Conservation (phyloP, 2,113 vertebrate species). For the Ailuropoda melanoleuca region DNA sequence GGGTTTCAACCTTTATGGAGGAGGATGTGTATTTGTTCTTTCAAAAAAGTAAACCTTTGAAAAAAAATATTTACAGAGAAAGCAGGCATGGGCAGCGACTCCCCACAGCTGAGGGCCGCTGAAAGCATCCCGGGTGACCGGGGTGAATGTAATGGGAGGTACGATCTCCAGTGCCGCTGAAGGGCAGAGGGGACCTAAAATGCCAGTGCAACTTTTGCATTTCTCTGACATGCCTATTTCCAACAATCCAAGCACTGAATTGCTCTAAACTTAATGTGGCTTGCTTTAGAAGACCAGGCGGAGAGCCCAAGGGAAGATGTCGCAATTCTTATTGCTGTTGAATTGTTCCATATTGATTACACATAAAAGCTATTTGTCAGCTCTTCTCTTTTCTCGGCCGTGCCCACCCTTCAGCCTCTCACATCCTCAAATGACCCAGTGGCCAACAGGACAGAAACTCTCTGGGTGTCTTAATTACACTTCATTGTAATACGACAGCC, state of each 20-base stretch:
- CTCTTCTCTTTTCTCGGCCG: not conserved
- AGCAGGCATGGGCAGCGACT: slow-evolving; percentile 56
- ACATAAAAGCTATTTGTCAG: slow-evolving; percentile 63
- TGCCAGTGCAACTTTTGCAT: slow-evolving; percentile 54
- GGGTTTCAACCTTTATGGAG: slow-evolving; percentile 81
- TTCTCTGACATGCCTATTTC: slow-evolving; percentile 70
- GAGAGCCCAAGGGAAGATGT: slow-evolving; percentile 53
- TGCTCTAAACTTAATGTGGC: slow-evolving; percentile 67
- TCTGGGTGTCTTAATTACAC: slow-evolving; percentile 43
- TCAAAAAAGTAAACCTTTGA: slow-evolving; percentile 71
- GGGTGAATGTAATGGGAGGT: slow-evolving; percentile 62
- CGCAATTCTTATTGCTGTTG: slow-evolving; percentile 53
- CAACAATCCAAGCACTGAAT: slow-evolving; percentile 57
- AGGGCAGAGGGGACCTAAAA: slow-evolving; percentile 63
- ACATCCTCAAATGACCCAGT: not conserved
- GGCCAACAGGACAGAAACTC: slow-evolving; percentile 37
- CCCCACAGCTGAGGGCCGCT: slow-evolving; percentile 15
- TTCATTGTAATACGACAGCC: not conserved
- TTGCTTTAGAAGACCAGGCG: slow-evolving; percentile 61
- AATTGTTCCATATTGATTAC: slow-evolving; percentile 70
- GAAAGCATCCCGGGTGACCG: slow-evolving; percentile 48
- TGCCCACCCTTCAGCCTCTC: not conserved
- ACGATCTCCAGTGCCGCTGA: slow-evolving; percentile 63
- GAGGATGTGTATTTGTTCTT: slow-evolving; percentile 74
- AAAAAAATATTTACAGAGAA: slow-evolving; percentile 79